phyloP scores from a whole-genome alignment of 1,140 invertebrate species.

The Hetaerina americana region DNA sequence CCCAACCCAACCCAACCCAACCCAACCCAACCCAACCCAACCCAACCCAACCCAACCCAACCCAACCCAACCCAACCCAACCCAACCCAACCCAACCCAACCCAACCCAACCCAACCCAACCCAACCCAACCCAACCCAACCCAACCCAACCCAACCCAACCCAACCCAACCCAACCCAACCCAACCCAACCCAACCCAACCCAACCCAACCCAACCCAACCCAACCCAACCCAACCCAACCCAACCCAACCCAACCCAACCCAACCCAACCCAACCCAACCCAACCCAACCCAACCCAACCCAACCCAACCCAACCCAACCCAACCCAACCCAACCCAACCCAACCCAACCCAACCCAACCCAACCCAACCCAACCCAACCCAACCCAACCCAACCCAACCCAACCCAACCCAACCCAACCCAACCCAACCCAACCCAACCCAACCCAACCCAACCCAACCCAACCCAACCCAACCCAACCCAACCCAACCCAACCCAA shows the following conservation, averaged over 20 bases:
- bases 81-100: constrained; percentile 11
- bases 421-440: constrained; percentile 25
- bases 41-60: constrained; percentile 19
- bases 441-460: constrained; percentile 24
- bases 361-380: constrained; percentile 19
- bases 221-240: constrained; percentile 13
- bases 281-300: constrained; percentile 8
- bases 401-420: constrained; percentile 25
- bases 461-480: constrained; percentile 23
- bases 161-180: constrained; percentile 18
- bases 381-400: constrained; percentile 24
- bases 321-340: constrained; percentile 19
- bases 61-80: constrained; percentile 13
- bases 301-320: constrained; percentile 16
- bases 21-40: constrained; percentile 17
- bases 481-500: constrained; percentile 25
- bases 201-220: constrained; percentile 15
- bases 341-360: constrained; percentile 15
- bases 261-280: constrained; percentile 10
- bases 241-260: constrained; percentile 14
- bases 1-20: constrained; percentile 24
- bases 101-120: constrained; percentile 5
- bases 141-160: constrained; percentile 20
- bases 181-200: constrained; percentile 18
- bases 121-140: constrained; percentile 17